A percentile compares a stretch with the other conserved stretches of the same genome.
Conservation (phyloP, 2,888 invertebrate species). For the Orchesellides sinensis region DNA sequence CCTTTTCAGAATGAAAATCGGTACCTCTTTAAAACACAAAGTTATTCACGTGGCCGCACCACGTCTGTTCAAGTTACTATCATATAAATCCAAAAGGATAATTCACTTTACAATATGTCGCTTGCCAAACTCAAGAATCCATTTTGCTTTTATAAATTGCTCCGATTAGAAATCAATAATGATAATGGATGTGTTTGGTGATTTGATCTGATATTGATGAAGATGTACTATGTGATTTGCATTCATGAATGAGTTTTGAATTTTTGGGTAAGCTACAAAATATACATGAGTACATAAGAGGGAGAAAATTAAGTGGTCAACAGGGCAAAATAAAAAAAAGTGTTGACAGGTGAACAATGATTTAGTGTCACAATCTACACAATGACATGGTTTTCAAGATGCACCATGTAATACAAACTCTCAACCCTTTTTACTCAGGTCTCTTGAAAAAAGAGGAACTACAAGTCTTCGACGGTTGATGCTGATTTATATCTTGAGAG, state of each 20-base stretch:
- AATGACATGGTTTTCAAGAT: conserved; percentile 46
- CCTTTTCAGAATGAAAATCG: not conserved
- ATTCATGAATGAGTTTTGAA: not conserved
- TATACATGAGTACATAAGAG: not conserved
- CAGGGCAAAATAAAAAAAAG: conserved; percentile 14
- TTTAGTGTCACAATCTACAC: conserved; percentile 39
- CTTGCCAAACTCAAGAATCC: no score
- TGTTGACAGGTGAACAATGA: conserved; percentile 60
- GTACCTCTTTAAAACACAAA: not conserved
- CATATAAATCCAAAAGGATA: no score
- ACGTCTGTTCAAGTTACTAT: not conserved
- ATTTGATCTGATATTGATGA: not conserved
- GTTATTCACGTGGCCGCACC: not conserved
- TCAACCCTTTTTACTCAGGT: not conserved
- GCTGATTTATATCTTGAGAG: conserved; percentile 41
- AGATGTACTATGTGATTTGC: no score
- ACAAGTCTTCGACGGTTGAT: conserved; percentile 12
- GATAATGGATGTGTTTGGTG: no score
- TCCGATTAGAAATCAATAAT: conserved; percentile 26
- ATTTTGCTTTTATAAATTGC: no score
- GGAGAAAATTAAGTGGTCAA: conserved; percentile 52
- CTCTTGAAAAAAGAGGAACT: conserved; percentile 17
- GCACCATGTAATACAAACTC: no score
- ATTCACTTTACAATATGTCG: no score
- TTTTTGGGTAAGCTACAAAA: not conserved